Evolutionary conservation across 2,888 invertebrate genomes (phyloP), one percentile per base, ranked within the genome.

Genomic region (Napeogenes inachia): DNA sequence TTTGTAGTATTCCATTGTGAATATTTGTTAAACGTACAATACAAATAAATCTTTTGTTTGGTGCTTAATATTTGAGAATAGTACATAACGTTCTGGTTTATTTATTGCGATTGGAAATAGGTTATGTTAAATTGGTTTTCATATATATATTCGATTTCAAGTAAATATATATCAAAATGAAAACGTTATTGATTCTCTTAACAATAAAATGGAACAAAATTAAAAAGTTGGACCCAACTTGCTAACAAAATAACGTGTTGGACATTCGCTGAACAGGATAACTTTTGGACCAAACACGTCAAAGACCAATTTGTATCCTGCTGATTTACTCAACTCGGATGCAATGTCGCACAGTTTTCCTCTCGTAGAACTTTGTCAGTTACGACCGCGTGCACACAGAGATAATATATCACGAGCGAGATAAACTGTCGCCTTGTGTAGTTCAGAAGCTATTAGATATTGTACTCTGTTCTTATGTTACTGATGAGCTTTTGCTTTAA

Each of bases 271-370:
- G 3, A 3, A 42, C 12, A 8, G 42, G 42, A 42, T 10, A 65
- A 65, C 58, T 56, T 65, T 58, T 53, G 45, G 45, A 42, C 45
- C 45, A 56, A 62, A 60, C 60, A 63, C 60, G 63, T 63, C 65
- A 63, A 59, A 56, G 42, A 53, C 58, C 65, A 56, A 65, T 63
- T 63, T 65, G 60, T 65, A 60, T 58, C 58, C 30, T 54, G 45
- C 58, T 56, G 59, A 63, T 61, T 45, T 50, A 50, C 50, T 50
- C 30, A 30, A 50, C 8, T 50, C 30, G 8, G 10, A 50, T 30
- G 30, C 50, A 30, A 50, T 50, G 50, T 50, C 50, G 12, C 50
- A 50, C 10, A n/a, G 50, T 50, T 50, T 50, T 50, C 30, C 30
- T 50, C 50, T 50, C 30, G 30, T 50, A 21, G 50, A 50, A 30